Conservation (phyloP, 2,888 invertebrate species). For the Meta bourneti region DNA sequence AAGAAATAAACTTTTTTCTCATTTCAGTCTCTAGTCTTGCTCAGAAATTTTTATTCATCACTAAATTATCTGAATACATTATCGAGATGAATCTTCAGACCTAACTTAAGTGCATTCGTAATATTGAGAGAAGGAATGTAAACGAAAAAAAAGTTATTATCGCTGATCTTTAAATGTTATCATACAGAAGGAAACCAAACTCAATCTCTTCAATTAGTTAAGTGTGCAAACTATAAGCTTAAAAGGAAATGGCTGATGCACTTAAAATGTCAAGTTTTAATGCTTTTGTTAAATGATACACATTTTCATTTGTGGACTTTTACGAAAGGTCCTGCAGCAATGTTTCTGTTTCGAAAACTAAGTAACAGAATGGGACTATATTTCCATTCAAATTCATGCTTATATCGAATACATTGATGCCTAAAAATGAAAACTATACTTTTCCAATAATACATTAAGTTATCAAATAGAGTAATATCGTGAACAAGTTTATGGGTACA, state of each 20-base stretch:
- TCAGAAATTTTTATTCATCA: neutral
- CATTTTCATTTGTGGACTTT: no score
- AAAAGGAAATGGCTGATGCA: neutral
- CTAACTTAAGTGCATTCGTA: conserved; percentile 4
- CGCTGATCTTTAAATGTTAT: neutral
- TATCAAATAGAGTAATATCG: no score
- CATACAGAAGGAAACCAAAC: neutral
- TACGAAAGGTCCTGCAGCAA: no score
- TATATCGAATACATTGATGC: no score
- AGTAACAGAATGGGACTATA: no score
- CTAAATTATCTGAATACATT: conserved; percentile 26
- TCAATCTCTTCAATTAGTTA: neutral
- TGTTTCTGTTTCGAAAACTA: no score
- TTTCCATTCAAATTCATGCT: no score
- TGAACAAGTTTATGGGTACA: no score
- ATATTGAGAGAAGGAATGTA: neutral
- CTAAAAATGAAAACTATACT: no score
- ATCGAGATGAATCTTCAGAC: conserved; percentile 5
- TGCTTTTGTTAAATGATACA: conserved; percentile 79
- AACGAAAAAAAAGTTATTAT: neutral
- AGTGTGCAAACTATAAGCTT: neutral
- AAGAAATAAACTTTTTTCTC: conserved; percentile 11
- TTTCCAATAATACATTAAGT: no score
- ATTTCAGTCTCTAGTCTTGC: neutral
- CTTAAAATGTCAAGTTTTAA: neutral